Percentiles rank a stretch among this genome's conserved stretches.
Conservation (phyloP, 1,140 invertebrate species). For the Heliconius hermathena region DNA sequence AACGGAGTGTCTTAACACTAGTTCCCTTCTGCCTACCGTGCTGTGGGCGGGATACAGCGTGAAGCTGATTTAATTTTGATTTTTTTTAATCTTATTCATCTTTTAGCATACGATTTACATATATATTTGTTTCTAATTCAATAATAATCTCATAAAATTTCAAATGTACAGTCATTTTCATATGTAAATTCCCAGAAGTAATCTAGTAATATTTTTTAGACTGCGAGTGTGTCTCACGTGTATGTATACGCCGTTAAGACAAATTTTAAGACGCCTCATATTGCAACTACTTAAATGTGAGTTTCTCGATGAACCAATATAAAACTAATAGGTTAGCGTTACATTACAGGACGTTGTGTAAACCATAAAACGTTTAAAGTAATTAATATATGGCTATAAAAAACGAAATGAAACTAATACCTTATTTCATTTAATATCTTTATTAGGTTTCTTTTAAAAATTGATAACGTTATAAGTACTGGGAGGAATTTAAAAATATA, state of each 20-base stretch:
- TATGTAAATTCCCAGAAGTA: too few species aligned
- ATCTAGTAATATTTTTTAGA: not conserved
- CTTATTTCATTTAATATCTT: not conserved
- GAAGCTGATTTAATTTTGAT: too few species aligned
- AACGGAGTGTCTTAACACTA: too few species aligned
- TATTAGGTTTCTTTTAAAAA: not conserved
- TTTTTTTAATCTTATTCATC: too few species aligned
- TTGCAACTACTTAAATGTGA: not conserved
- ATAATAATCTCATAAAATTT: too few species aligned
- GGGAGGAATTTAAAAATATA: not conserved
- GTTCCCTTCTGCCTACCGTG: too few species aligned
- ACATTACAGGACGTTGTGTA: slow-evolving; percentile 5
- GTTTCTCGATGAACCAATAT: not conserved
- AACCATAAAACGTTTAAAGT: slow-evolving; percentile 1
- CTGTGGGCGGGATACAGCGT: too few species aligned
- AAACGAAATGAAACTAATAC: not conserved
- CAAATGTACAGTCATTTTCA: too few species aligned
- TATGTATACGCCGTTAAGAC: not conserved
- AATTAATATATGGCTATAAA: not conserved
- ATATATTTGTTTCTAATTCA: too few species aligned
- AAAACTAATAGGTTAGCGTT: not conserved
- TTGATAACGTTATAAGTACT: not conserved
- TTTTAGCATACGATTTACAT: too few species aligned
- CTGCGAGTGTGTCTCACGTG: not conserved
- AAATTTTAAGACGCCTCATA: not conserved